A percentile compares a stretch with the other conserved stretches of the same genome.
phyloP scores from a whole-genome alignment of 2,888 invertebrate genomes.

The Drosophila basisetae region DNA sequence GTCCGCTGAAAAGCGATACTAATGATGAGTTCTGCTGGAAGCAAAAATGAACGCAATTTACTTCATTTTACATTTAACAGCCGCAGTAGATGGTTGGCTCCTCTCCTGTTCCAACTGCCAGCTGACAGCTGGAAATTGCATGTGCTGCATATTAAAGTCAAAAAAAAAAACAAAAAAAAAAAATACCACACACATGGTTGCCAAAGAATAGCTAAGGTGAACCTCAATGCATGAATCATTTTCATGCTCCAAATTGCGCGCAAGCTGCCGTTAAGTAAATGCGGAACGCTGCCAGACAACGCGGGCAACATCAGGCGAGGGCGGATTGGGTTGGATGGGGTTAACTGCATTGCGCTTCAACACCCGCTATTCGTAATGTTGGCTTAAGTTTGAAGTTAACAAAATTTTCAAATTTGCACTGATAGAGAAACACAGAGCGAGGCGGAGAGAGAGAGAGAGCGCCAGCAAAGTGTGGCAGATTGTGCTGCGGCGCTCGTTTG shows the following conservation, averaged over 20 bases:
- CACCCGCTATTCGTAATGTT: conserved; percentile 63
- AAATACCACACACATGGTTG: neutral
- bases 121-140: conserved; percentile 77
- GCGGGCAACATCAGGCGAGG: conserved; percentile 10
- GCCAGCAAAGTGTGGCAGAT: conserved; percentile 6
- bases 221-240: conserved; percentile 38
- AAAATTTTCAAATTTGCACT: conserved; percentile 67
- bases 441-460: neutral
- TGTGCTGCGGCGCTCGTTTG: conserved; percentile 32
- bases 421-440: conserved; percentile 35
- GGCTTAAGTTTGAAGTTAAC: conserved; percentile 77
- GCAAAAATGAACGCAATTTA: conserved; percentile 82
- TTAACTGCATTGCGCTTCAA: conserved; percentile 44
- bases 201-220: conserved; percentile 44
- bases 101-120: conserved; percentile 31
- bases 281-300: conserved; percentile 26
- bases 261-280: conserved; percentile 43
- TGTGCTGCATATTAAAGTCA: conserved; percentile 38
- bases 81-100: neutral
- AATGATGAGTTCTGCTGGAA: conserved; percentile 80
- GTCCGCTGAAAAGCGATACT: conserved; percentile 82
- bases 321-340: neutral
- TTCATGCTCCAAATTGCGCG: conserved; percentile 57
- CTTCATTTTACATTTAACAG: conserved; percentile 70
- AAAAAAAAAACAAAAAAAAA: conserved; percentile 18